Conservation (phyloP, 2,888 invertebrate genomes). For the Lasioglossum oenotherae region DNA sequence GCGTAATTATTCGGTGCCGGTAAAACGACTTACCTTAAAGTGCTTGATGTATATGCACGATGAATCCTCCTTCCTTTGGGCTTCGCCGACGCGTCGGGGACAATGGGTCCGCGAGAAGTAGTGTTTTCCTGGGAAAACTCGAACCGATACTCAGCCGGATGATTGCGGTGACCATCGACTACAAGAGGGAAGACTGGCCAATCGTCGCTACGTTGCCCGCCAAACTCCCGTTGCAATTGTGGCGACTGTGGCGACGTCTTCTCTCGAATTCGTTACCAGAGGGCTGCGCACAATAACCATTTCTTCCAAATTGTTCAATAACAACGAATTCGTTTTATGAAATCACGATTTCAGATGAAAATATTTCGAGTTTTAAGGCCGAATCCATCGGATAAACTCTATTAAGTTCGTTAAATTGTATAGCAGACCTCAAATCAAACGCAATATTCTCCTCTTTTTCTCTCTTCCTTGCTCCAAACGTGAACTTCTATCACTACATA, state of each 20-base stretch:
- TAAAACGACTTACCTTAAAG: conserved; percentile 54
- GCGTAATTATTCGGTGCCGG: conserved; percentile 9
- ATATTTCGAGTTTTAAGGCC: background rate
- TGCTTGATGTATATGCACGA: conserved; percentile 60
- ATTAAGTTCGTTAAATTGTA: background rate
- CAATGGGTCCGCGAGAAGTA: conserved; percentile 77
- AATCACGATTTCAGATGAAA: background rate
- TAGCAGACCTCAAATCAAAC: conserved; percentile 19
- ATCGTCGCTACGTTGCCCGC: conserved; percentile 72
- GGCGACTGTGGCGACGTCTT: conserved; percentile 33
- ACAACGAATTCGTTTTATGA: conserved; percentile 18
- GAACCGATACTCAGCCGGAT: conserved; percentile 79
- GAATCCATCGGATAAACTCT: background rate
- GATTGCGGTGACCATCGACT: conserved; percentile 77
- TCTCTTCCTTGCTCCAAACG: conserved; percentile 10
- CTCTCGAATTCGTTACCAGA: background rate
- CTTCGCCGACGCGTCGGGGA: conserved; percentile 73
- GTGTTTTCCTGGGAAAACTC: conserved; percentile 79
- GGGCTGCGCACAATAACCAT: conserved; percentile 5
- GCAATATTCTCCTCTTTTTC: conserved; percentile 8
- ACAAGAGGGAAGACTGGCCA: conserved; percentile 74
- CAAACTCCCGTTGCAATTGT: conserved; percentile 68
- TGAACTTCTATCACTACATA: conserved; percentile 13
- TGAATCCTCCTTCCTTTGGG: conserved; percentile 51
- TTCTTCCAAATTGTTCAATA: background rate